Base-by-base conservation (phyloP, 2,888 invertebrate species). In the Cephonodes hylas region DNA sequence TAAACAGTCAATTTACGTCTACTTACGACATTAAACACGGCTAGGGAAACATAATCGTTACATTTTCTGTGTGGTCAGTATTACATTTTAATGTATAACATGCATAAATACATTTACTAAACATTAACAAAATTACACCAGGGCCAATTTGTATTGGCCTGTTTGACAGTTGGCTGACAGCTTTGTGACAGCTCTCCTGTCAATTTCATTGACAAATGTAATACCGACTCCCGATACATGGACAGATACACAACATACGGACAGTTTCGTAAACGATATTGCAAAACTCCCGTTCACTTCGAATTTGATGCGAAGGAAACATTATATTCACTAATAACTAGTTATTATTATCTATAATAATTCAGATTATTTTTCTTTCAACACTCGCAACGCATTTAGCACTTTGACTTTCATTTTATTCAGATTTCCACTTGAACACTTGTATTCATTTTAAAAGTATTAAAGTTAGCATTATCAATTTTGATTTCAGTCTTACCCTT, bases 281-380 rank as follows among this genome's bases (percentile, higher is more conserved):
- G 53, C 53, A 31, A 31, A 53, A 53, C 53, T 31, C 53, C 53
- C 53, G 53, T 53, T 53, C 31, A 31, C 31, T 53, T 53, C 53
- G 53, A 53, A 53, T 31, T 53, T 27, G 18, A 53, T 53, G 53
- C 53, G 53, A 53, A 53, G 53, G 10, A 53, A 53, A 53, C 53
- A 53, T 10, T 45, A 31, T 53, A 53, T 10, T 31, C 53, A 18
- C 18, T 53, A 53, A 10, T 10, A 53, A 53, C 53, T 53, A 53
- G 31, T 53, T 53, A 31, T 53, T 53, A 53, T 53, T 53, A 53
- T 53, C 53, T 53, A 53, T 53, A 53, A 53, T 53, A 53, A 53
- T 53, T 53, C 53, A 53, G 53, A 53, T 53, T 53, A 53, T 31
- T 53, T n/a, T 53, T 31, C 48, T 31, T 53, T 53, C 53, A 53